Conservation (phyloP, 2,888 invertebrate species). For the Andrena marginata region DNA sequence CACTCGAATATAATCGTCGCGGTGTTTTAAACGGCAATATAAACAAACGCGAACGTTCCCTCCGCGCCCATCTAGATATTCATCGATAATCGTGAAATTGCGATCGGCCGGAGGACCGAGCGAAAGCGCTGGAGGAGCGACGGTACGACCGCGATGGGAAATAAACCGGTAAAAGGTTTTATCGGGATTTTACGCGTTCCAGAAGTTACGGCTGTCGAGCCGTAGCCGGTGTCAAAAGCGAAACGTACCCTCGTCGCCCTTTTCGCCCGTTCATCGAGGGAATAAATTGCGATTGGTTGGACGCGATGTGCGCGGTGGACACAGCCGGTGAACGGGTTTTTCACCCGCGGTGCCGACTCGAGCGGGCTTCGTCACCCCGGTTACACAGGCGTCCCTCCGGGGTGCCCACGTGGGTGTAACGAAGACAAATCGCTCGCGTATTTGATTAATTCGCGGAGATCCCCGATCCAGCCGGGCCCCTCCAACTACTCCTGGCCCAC, state of each 20-base stretch:
- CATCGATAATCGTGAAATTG: conserved; percentile 32
- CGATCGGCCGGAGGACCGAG: not conserved
- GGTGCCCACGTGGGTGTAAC: conserved; percentile 82
- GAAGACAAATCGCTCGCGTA: conserved; percentile 83
- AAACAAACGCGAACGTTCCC: conserved; percentile 33
- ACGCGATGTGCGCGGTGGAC: conserved; percentile 44
- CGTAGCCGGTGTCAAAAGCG: not conserved
- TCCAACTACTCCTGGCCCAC: conserved; percentile 37
- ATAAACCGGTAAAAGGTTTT: conserved; percentile 9
- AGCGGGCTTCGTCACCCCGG: conserved; percentile 73
- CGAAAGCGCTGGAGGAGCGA: not conserved
- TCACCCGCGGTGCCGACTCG: conserved; percentile 70
- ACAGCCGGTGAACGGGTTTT: conserved; percentile 68
- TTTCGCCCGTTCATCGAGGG: conserved; percentile 73
- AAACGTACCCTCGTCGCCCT: not conserved
- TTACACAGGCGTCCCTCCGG: conserved; percentile 74
- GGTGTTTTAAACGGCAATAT: conserved; percentile 29
- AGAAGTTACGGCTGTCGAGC: not conserved
- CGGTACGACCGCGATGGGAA: not conserved
- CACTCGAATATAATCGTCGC: conserved; percentile 39
- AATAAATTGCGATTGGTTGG: conserved; percentile 79
- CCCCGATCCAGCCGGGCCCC: conserved; percentile 55
- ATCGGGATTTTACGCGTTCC: conserved; percentile 60
- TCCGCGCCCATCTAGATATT: conserved; percentile 17
- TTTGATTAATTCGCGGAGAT: conserved; percentile 78